phyloP scores from a whole-genome alignment of 2,888 invertebrate genomes.

The Scaptodrosophila latifasciaeformis region DNA sequence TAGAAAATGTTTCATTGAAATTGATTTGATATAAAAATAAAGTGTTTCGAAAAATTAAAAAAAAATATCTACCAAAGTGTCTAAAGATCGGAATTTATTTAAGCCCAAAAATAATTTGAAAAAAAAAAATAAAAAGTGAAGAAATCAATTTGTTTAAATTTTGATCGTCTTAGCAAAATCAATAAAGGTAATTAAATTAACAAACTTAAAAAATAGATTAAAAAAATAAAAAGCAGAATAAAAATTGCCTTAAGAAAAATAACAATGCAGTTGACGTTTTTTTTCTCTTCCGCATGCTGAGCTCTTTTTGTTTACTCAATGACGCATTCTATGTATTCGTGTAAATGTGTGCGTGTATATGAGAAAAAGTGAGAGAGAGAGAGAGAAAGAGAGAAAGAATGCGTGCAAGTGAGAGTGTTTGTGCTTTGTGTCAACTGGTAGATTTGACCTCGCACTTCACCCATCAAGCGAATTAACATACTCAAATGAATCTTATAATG shows the following conservation, averaged over 20 bases:
- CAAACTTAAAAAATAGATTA: too few relatives aligned
- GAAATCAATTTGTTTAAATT: too few relatives aligned
- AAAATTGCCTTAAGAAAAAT: too few relatives aligned
- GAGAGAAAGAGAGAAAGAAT: not conserved
- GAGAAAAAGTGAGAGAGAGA: not conserved
- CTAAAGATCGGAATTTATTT: too few relatives aligned
- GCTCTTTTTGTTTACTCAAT: not conserved
- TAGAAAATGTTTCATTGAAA: slow-evolving; percentile 5
- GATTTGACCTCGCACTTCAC: slow-evolving; percentile 71
- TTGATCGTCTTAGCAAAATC: too few relatives aligned
- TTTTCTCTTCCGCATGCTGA: not conserved
- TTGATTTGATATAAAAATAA: not conserved
- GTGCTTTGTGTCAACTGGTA: slow-evolving; percentile 56
- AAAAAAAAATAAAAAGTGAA: too few relatives aligned
- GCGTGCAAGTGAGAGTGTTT: slow-evolving; percentile 14
- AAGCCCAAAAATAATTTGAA: too few relatives aligned
- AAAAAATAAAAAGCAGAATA: too few relatives aligned
- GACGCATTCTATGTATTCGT: slow-evolving; percentile 21
- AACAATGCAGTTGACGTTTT: too few relatives aligned
- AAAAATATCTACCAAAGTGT: not conserved
- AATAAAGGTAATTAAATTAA: too few relatives aligned
- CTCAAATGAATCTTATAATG: too few relatives aligned
- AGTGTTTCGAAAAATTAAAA: not conserved
- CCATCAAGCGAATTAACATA: slow-evolving; percentile 62
- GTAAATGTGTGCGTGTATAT: slow-evolving; percentile 2